Base-by-base conservation (phyloP, 2,888 invertebrate genomes). In the Ferdinandea cuprea region DNA sequence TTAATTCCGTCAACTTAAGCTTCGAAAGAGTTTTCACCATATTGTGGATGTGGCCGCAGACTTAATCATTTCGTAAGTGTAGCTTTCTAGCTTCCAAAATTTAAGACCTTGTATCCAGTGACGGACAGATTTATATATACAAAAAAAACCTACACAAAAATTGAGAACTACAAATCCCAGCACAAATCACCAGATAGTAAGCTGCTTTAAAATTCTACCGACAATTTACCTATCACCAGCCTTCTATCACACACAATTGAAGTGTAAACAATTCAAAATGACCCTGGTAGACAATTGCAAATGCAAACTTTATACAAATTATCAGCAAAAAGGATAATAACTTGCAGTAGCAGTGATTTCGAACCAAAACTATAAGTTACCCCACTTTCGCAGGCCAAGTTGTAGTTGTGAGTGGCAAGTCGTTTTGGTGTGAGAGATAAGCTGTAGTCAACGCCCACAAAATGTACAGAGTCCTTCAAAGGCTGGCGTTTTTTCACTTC, bases 161-260 rank as follows among this genome's bases (percentile, higher is more conserved):
- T n/a, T 37, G 6, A 37, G 17, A 73, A 46, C 54, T 73, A 15
- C 9, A 46, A 37, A 44, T 46, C 9, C 6, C 21, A 61, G 7
- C 9, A 2, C 21, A 44, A 72, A 72, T 35, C 32, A 56, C 15
- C 30, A 17, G 11, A 13, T 37, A 1, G 17, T n/a, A n/a, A 19
- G 17, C 61, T 69, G 30, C 56, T 80, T 58, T 7, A 58, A 68
- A 68, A 74, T 74, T 74, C 74, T 13, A 44, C 56, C 11, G 48
- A 44, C 59, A 66, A 68, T 76, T 76, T 52, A 44, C 59, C 42
- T 80, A 80, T 80, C 80, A 35, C 35, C 50, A 69, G 19, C 28
- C 69, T 58, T 69, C 66, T 17, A 73, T 79, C 79, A 56, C 11
- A 46, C 21, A 48, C 54, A 77, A 77, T 77, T 77, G 54, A 77